Percentiles rank a stretch among this genome's conserved stretches.
Conservation (phyloP, 2,113 vertebrate species). For the Martes martes region DNA sequence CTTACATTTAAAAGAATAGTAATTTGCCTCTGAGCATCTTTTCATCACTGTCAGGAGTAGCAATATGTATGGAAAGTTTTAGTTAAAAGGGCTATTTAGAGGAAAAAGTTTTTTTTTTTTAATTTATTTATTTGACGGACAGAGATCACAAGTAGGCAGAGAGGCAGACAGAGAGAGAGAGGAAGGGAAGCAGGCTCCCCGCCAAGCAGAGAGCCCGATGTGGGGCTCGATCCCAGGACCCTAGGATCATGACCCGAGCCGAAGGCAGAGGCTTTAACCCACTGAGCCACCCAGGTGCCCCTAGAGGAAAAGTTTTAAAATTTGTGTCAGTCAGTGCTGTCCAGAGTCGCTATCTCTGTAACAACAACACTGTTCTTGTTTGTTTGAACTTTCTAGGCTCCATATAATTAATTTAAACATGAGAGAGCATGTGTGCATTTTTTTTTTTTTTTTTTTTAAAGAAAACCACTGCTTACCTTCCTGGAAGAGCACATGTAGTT, state of each 20-base stretch:
- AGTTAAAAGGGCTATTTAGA: background rate
- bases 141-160: no score
- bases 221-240: no score
- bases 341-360: background rate
- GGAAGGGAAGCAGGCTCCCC: no score
- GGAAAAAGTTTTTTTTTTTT: background rate
- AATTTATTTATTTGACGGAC: no score
- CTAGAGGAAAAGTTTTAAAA: background rate
- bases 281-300: no score
- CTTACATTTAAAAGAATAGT: background rate
- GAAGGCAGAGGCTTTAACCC: no score
- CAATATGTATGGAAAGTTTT: background rate
- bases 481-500: constrained; percentile 42
- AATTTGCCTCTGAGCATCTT: constrained; percentile 16
- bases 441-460: background rate
- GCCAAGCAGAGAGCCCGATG: no score
- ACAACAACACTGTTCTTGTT: constrained; percentile 24
- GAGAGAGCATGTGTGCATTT: background rate
- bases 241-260: no score
- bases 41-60: constrained; percentile 15
- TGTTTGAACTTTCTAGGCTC: constrained; percentile 15
- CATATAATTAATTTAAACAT: constrained; percentile 58
- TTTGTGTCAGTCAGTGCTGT: background rate
- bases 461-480: constrained; percentile 50
- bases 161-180: no score